Percentiles rank a stretch among this genome's conserved stretches.
Evolutionary conservation across 2,113 vertebrate genomes (phyloP).

Genomic region (Tretioscincus oriximinensis): DNA sequence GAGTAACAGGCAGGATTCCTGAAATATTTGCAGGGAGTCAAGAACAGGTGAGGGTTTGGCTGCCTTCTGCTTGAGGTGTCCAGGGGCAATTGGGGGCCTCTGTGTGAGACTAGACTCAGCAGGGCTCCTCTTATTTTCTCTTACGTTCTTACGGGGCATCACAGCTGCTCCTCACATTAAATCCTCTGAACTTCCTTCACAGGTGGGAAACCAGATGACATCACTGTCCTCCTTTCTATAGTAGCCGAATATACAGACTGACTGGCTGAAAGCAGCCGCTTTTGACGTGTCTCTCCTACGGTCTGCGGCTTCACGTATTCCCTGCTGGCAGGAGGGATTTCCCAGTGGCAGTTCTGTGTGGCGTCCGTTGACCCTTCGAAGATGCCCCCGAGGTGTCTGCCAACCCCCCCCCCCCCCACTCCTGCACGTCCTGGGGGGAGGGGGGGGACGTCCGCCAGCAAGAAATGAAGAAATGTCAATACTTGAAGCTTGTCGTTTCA

Average conservation of each 20-base stretch:
- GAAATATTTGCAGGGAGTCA: too few species aligned
- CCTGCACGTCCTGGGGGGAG: slow-evolving; percentile 43
- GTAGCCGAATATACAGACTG: slow-evolving; percentile 98
- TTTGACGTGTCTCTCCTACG: not conserved
- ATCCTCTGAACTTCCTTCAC: slow-evolving; percentile 31
- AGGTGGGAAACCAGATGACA: slow-evolving; percentile 99
- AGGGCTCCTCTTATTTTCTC: too few species aligned
- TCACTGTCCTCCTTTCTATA: slow-evolving; percentile 98
- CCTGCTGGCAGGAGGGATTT: slow-evolving; percentile 89
- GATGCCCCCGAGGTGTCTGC: slow-evolving; percentile 46
- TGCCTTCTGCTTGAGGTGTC: too few species aligned
- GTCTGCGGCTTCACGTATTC: not conserved
- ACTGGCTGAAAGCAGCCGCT: slow-evolving; percentile 27
- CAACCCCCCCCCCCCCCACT: slow-evolving; percentile 63
- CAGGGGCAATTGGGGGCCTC: too few species aligned
- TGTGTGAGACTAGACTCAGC: too few species aligned
- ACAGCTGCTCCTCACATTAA: not conserved
- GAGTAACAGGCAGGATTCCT: too few species aligned
- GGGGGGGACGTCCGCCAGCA: slow-evolving; percentile 59
- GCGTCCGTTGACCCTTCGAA: slow-evolving; percentile 55
- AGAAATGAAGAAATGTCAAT: slow-evolving; percentile 56
- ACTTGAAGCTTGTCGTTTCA: slow-evolving; percentile 57
- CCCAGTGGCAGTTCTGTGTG: slow-evolving; percentile 56
- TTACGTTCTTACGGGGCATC: not conserved
- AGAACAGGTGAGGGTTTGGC: too few species aligned